Conservation (phyloP, 2,113 vertebrate species). For the Shinisaurus crocodilurus region DNA sequence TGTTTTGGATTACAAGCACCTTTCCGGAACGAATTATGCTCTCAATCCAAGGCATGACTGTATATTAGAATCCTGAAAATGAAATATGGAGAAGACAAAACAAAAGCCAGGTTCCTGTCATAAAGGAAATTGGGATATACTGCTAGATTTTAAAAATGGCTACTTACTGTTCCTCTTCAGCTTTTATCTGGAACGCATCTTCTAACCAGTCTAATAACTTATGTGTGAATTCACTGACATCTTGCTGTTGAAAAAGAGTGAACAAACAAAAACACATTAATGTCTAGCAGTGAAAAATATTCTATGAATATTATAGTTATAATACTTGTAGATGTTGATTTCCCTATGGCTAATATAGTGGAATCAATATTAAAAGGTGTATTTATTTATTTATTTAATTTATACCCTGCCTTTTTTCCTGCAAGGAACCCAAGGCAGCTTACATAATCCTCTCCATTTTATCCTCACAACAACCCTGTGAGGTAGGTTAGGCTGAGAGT, state of each 20-base stretch:
- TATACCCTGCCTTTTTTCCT: too few species aligned
- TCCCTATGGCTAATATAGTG: background rate
- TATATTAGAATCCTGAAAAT: background rate
- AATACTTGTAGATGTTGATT: background rate
- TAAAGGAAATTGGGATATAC: background rate
- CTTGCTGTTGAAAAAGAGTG: constrained; percentile 85
- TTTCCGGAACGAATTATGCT: too few species aligned
- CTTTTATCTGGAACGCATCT: constrained; percentile 97
- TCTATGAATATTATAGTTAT: background rate
- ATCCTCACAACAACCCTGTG: too few species aligned
- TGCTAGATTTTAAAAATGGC: background rate
- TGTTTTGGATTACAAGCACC: too few species aligned
- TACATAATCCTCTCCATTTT: too few species aligned
- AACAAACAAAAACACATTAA: constrained; percentile 6
- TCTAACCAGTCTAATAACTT: constrained; percentile 98
- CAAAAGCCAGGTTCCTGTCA: background rate
- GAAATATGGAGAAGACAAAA: background rate
- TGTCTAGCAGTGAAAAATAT: background rate
- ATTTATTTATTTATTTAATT: too few species aligned
- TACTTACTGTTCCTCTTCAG: constrained; percentile 90
- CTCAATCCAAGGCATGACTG: too few species aligned
- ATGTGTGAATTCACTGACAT: constrained; percentile 98
- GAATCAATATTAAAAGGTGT: background rate
- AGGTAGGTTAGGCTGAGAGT: too few species aligned
- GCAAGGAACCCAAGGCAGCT: too few species aligned